Conservation (phyloP, 2,888 invertebrate genomes). For the Caenorhabditis sp. region DNA sequence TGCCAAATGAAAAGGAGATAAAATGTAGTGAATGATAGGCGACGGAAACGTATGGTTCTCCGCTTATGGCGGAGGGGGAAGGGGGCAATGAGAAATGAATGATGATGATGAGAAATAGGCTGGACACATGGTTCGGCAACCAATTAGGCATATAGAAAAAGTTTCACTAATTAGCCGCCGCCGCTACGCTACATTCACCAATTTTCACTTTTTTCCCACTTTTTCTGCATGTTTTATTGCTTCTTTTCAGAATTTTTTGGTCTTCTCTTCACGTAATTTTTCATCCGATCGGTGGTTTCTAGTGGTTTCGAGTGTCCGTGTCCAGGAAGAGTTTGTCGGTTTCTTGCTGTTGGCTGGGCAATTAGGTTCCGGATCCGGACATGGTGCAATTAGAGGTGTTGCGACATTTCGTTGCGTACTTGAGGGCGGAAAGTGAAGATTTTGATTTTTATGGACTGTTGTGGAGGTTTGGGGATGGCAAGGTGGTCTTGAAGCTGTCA, state of each 20-base stretch:
- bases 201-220: not conserved
- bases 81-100: too few species aligned
- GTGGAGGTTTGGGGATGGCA: too few species aligned
- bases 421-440: not conserved
- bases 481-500: too few species aligned
- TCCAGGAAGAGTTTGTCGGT: not conserved
- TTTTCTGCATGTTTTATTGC: not conserved
- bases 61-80: not conserved
- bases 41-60: slow-evolving; percentile 29
- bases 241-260: not conserved
- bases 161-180: slow-evolving; percentile 46
- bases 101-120: slow-evolving; percentile 22
- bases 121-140: slow-evolving; percentile 19
- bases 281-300: not conserved
- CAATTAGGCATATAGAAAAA: slow-evolving; percentile 30
- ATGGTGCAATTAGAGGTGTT: not conserved
- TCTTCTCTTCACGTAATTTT: not conserved
- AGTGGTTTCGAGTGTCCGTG: not conserved
- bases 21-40: slow-evolving; percentile 27
- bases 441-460: not conserved
- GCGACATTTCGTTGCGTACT: not conserved
- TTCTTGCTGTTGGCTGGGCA: too few species aligned
- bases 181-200: not conserved
- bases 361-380: not conserved
- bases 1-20: not conserved